Evolutionary conservation across 1,140 invertebrate genomes (phyloP), one percentile per base, ranked within the genome.

Genomic region (Drosophila teissieri): DNA sequence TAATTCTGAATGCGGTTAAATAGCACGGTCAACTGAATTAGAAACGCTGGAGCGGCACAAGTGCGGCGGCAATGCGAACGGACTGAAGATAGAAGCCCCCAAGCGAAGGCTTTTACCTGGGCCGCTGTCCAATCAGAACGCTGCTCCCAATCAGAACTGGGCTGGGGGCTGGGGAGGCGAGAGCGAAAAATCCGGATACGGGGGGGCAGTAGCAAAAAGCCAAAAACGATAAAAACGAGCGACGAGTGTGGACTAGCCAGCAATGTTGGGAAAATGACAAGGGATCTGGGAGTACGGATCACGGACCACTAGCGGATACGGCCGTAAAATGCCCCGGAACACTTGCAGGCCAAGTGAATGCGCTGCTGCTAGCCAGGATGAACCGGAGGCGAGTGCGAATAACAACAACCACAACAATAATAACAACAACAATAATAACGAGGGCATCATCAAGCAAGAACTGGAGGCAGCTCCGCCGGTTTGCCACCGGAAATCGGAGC

Each of bases 321-420:
- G 80, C 73, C 73, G 73, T 80, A 89, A 89, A 84, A 89, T 89
- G 84, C 84, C 84, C 68, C 88, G 85, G 77, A 89, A 74, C 77
- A 89, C 84, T 89, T 89, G 84, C 84, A 89, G 84, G 84, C 54
- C 84, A 90, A 89, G 84, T 89, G 84, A 74, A 74, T 77, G 76
- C 67, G 83, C 74, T 76, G 79, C 74, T 76, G 75, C 70, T 76
- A 77, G 49, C 51, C 64, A 62, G 45, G 61, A 76, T 45, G 55
- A 62, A 1, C 39, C 36, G 19, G 46, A 75, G 24, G 52, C 49
- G 45, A 53, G 60, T 34, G 54, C 40, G 42, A 74, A 70, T 70
- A 67, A 63, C 15, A 64, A 67, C 67, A 69, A 69, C 22, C 60
- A 63, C 17, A 70, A 72, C 22, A 55, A 49, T 39, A 73, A 48